A percentile compares a stretch with the other conserved stretches of the same genome.
Evolutionary conservation across 2,113 vertebrate species (phyloP).

Genomic region (Pteropus alecto): DNA sequence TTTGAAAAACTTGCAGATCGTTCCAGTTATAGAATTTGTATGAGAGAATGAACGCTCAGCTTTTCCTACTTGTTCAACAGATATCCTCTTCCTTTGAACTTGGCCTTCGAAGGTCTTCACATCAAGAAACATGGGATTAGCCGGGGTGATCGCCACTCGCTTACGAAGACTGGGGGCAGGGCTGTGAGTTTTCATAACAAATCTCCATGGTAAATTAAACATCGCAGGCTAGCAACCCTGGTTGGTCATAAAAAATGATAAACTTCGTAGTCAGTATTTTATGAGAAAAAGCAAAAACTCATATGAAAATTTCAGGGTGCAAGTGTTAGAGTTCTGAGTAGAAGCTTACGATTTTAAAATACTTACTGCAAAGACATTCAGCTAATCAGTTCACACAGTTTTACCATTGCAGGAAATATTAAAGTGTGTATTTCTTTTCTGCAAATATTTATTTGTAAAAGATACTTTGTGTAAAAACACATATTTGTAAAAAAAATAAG

Average conservation of each 20-base stretch:
- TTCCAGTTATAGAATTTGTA: neutral
- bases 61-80: neutral
- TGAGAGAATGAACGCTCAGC: neutral
- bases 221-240: no score
- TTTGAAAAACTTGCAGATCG: neutral
- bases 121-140: neutral
- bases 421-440: neutral
- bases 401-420: neutral
- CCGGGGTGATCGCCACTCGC: neutral
- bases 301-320: neutral
- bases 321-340: neutral
- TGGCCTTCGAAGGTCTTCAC: neutral
- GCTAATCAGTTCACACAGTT: neutral
- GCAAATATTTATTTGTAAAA: neutral
- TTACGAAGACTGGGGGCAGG: neutral
- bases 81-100: neutral
- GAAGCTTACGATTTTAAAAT: neutral
- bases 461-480: neutral
- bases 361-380: neutral
- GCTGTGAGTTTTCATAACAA: neutral
- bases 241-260: neutral
- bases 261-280: neutral
- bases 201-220: neutral
- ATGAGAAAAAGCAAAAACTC: neutral
- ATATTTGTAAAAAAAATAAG: neutral